Conservation (phyloP, 2,888 invertebrate genomes). For the Calliscelio sp. region DNA sequence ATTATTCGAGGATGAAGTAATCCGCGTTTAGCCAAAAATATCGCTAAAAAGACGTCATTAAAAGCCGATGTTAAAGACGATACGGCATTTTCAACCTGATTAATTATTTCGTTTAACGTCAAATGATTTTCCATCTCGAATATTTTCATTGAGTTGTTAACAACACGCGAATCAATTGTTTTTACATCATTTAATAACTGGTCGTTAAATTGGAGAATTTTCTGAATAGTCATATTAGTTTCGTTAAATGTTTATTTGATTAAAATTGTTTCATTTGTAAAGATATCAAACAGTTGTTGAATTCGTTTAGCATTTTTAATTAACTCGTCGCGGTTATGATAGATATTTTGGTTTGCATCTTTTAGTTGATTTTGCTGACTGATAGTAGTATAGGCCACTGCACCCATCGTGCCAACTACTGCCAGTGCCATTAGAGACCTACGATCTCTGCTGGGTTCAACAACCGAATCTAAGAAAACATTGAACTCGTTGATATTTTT, state of each 20-base stretch:
- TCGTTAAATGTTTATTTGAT: not conserved
- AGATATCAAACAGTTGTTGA: not conserved
- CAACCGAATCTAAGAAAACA: not conserved
- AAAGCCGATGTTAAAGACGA: not conserved
- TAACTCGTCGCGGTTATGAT: not conserved
- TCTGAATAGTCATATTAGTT: not conserved
- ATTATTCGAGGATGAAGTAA: conserved; percentile 6
- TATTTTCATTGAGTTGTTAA: not conserved
- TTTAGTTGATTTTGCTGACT: too few relatives aligned
- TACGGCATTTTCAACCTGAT: not conserved
- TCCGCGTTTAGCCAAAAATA: not conserved
- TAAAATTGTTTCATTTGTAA: not conserved
- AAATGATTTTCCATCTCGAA: not conserved
- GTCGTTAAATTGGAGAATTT: not conserved
- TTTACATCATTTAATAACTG: too few relatives aligned
- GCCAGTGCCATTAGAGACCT: too few relatives aligned
- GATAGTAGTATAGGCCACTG: not conserved
- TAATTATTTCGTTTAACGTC: not conserved
- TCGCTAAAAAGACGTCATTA: not conserved
- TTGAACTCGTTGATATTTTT: not conserved
- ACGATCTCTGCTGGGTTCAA: not conserved
- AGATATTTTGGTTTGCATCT: too few relatives aligned
- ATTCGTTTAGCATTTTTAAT: not conserved
- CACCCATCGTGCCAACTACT: too few relatives aligned
- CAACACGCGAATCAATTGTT: not conserved